Conservation (phyloP, 2,113 vertebrate species). For the Panurus biarmicus region DNA sequence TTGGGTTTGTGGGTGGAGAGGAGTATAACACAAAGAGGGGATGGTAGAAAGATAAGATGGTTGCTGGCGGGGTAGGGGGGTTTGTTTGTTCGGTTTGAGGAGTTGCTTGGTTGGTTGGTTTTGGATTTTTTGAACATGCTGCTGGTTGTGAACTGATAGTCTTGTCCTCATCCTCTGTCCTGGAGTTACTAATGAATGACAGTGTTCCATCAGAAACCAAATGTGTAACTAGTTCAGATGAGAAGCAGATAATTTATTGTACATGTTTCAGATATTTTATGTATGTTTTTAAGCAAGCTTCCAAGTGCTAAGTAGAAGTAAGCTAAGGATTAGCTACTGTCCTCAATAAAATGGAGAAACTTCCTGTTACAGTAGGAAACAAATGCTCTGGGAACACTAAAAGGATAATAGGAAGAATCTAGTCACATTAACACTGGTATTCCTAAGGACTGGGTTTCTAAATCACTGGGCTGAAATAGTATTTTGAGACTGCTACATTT, state of each 20-base stretch:
- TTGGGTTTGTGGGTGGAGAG: neutral
- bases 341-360: neutral
- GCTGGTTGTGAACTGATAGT: neutral
- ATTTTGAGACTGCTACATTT: neutral
- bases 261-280: neutral
- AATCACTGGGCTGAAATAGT: neutral
- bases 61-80: rapidly evolving
- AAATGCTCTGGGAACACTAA: neutral
- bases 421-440: neutral
- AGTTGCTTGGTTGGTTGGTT: neutral
- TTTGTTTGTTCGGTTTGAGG: neutral
- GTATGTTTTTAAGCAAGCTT: neutral
- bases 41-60: neutral
- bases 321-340: neutral
- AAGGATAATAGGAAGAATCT: neutral
- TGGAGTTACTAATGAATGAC: neutral
- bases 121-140: neutral
- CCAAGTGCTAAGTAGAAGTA: neutral
- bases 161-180: neutral
- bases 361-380: neutral
- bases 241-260: neutral
- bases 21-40: neutral
- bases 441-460: neutral
- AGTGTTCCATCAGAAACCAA: neutral
- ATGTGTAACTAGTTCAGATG: neutral